Evolutionary conservation across 1,140 invertebrate species (phyloP), one percentile per base, ranked within the genome.

Genomic region (Cyrtorhinus lividipennis): DNA sequence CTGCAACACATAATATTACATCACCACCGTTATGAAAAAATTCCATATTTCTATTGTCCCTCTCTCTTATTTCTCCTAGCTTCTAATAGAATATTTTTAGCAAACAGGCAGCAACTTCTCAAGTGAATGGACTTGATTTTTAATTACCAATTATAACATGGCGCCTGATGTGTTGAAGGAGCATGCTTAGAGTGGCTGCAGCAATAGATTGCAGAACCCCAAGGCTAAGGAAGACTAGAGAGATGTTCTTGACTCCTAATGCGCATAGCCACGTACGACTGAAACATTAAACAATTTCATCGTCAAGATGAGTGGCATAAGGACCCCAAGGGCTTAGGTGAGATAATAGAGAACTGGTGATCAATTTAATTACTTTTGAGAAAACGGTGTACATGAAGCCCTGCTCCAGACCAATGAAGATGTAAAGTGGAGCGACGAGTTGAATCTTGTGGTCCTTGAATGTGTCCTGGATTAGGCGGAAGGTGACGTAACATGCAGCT

Each of bases 311-410:
- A n/a, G n/a, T n/a, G n/a, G n/a, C n/a, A n/a, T n/a, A n/a, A n/a
- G n/a, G n/a, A n/a, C n/a, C n/a, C n/a, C n/a, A n/a, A n/a, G n/a
- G n/a, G n/a, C n/a, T n/a, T n/a, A n/a, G n/a, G n/a, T n/a, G n/a
- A n/a, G n/a, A n/a, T n/a, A n/a, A n/a, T n/a, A n/a, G n/a, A n/a
- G n/a, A n/a, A n/a, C n/a, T n/a, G n/a, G n/a, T n/a, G n/a, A n/a
- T n/a, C n/a, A n/a, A n/a, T n/a, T n/a, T n/a, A n/a, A 65, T 71
- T 68, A 83, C 83, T 76, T 84, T 83, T 64, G 81, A 80, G 71
- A 84, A 85, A 67, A 84, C 83, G 2, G 83, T 79, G 68, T 81
- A 83, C 70, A 86, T 83, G 69, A 86, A 85, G 64, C 82, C 83
- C 71, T 86, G 83, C 70, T 86, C 83, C 44, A 86, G 71, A 24